Percentiles rank a stretch among this genome's conserved stretches.
Evolutionary conservation across 2,113 vertebrate genomes (phyloP).

Genomic region (Nothocercus julius): DNA sequence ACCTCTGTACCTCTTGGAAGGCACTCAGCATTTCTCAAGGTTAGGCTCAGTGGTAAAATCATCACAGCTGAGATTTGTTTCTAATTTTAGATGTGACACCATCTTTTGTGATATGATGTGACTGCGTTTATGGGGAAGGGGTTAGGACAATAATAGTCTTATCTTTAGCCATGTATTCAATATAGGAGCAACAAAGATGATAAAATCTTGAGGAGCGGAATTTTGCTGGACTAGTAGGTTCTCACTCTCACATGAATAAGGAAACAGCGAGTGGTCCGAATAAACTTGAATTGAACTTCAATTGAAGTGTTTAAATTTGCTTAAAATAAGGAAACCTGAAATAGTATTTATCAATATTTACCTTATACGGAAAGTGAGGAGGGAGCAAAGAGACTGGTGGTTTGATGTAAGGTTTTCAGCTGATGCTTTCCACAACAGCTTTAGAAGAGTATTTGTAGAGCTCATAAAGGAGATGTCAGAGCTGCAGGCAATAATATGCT

Average conservation of each 20-base stretch:
- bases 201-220: not conserved
- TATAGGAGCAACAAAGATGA: not conserved
- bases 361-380: not conserved
- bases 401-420: not conserved
- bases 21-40: not conserved
- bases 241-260: not conserved
- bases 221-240: not conserved
- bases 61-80: constrained; percentile 49
- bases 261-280: not conserved
- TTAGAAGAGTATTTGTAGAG: not conserved
- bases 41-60: constrained; percentile 40
- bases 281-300: not conserved
- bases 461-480: constrained; percentile 15
- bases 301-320: not conserved
- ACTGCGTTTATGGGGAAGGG: not conserved
- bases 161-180: not conserved
- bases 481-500: not conserved
- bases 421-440: not conserved
- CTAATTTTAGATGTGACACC: constrained; percentile 47
- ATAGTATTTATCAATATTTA: not conserved
- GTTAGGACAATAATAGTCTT: not conserved
- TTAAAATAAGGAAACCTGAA: not conserved
- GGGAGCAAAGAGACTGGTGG: not conserved
- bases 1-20: not conserved
- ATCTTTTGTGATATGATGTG: constrained; percentile 52